Conservation (phyloP, 1,140 invertebrate genomes). For the Hyles vespertilio region DNA sequence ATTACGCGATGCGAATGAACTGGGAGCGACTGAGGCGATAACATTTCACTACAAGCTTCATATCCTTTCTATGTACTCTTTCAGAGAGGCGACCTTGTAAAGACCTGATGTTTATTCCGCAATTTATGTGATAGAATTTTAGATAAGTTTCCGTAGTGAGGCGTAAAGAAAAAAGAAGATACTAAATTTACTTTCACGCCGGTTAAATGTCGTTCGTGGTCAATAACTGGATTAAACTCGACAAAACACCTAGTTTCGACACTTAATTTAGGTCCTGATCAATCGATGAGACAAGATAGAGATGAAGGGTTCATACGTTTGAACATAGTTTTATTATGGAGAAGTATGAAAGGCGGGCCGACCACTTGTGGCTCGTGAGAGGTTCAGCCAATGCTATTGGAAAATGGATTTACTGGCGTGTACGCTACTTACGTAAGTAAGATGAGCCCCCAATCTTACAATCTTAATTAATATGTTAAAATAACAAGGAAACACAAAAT, state of each 20-base stretch:
- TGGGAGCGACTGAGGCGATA: neutral
- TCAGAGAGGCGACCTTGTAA: neutral
- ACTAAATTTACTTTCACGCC: too few relatives aligned
- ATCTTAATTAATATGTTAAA: too few relatives aligned
- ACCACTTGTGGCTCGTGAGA: slow-evolving; percentile 64
- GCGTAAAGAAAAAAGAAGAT: too few relatives aligned
- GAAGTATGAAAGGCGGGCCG: slow-evolving; percentile 42
- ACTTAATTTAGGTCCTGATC: neutral
- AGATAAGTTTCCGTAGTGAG: too few relatives aligned
- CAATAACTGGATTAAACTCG: too few relatives aligned
- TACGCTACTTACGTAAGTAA: too few relatives aligned
- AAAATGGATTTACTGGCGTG: slow-evolving; percentile 33
- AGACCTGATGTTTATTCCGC: neutral
- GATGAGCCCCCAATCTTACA: too few relatives aligned
- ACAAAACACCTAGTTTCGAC: too few relatives aligned
- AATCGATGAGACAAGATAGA: slow-evolving; percentile 9
- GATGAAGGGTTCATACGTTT: slow-evolving; percentile 5
- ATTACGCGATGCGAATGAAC: slow-evolving; percentile 1
- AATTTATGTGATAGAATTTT: too few relatives aligned
- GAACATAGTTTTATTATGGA: slow-evolving; percentile 23
- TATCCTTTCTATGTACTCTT: neutral
- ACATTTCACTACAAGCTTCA: slow-evolving; percentile 1
- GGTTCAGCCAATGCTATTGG: slow-evolving; percentile 32
- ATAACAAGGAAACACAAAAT: too few relatives aligned
- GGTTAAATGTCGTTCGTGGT: too few relatives aligned